Base-by-base conservation (phyloP, 2,888 invertebrate genomes). In the Amiota mariae region DNA sequence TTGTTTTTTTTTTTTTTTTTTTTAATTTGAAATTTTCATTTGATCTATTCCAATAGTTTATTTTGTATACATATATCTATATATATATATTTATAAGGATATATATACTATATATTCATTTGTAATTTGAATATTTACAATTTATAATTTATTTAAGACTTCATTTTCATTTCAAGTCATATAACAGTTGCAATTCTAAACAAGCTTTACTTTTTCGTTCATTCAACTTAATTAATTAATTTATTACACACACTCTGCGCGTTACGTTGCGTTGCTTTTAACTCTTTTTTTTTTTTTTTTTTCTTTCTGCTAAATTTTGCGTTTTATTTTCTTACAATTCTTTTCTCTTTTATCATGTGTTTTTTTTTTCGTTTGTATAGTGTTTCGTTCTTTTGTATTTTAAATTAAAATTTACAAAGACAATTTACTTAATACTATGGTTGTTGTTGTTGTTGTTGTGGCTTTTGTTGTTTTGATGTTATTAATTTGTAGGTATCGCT, bases 121-220 rank as follows among this genome's bases (percentile, higher is more conserved):
- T 63, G 51, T 24, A 80, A 78, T 82, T 85, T 77, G 80, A 81
- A 81, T 83, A 84, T 84, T 85, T 84, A 84, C 83, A 84, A 79
- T 84, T 75, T 78, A 78, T 79, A 78, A 82, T 84, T 82, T 82
- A 82, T 64, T 72, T 72, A 72, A 64, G 72, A 72, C 74, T 72
- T 77, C 75, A 70, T 63, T 77, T 72, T 77, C 74, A 56, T 71
- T 72, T 82, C 79, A 79, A 84, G 86, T 84, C 83, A 85, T 84
- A 84, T 84, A 84, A 84, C 83, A 84, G 83, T 82, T 84, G 83
- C 86, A 84, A 85, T 59, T 72, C 72, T 84, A 85, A 84, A 84
- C 85, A 85, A 83, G 85, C 86, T 75, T 36, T 36, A 6, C 6
- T 36, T 36, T 36, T 36, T 36, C 36, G 36, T 36, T 36, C 36